phyloP scores from a whole-genome alignment of 2,888 invertebrate species.

The Ariolimax columbianus region DNA sequence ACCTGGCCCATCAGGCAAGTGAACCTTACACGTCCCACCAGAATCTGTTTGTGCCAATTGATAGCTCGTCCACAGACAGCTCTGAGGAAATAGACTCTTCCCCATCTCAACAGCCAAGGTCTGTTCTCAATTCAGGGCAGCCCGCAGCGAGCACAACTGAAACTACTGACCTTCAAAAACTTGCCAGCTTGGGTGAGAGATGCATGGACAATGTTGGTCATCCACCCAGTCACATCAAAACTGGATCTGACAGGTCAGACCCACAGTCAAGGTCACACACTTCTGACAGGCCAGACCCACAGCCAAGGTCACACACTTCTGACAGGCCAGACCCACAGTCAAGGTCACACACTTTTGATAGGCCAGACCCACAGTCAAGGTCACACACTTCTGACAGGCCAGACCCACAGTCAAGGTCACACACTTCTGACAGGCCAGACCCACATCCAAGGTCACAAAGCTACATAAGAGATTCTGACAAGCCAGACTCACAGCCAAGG shows the following conservation, averaged over 20 bases:
- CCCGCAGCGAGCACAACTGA: neutral
- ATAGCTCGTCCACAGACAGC: conserved; percentile 42
- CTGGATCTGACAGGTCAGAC: neutral
- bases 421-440: neutral
- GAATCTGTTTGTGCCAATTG: conserved; percentile 34
- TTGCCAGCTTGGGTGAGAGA: too few species aligned
- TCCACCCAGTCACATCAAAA: neutral
- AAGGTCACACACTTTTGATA: neutral
- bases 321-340: neutral
- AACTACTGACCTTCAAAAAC: neutral
- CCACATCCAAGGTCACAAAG: neutral
- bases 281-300: neutral
- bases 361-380: neutral
- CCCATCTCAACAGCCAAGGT: neutral
- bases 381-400: neutral
- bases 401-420: neutral
- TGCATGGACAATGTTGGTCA: neutral
- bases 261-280: neutral
- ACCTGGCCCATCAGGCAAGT: neutral
- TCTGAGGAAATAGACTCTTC: conserved; percentile 54
- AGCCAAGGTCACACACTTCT: neutral
- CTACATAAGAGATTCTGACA: neutral
- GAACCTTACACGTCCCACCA: neutral
- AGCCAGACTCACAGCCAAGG: neutral
- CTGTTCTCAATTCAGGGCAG: neutral